Base-by-base conservation (phyloP, 2,797 vertebrate species). In the Lepus townsendii region DNA sequence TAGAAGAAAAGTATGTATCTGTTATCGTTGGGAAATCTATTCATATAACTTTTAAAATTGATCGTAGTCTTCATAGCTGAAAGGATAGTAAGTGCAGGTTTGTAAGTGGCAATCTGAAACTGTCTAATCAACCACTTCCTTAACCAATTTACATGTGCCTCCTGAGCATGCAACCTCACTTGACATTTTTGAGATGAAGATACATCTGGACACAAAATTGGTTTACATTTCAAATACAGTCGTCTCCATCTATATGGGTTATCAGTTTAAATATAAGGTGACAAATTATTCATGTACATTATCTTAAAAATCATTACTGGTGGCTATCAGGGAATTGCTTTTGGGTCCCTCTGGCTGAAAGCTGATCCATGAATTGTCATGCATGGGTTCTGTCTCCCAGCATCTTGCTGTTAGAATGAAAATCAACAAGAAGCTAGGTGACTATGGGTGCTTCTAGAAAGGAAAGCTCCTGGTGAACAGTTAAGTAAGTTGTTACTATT, bases 81-180 rank as follows among this genome's bases (percentile, higher is more conserved):
- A 90, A 65, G 30, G 26, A 17, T n/a, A 79, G 65, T 84, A 72
- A 85, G 66, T 30, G 13, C 63, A 26, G 87, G 60, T 91, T 66
- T 78, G 13, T 63, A 71, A 68, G 63, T 26, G 76, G 20, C 72
- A 84, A 42, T 79, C 94, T 96, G 92, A 93, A 97, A 96, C 95
- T 92, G 96, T 95, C 95, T 97, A 95, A 97, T 94, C 95, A 93
- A 57, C 83, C 32, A 16, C 60, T 95, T 76, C 9, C 82, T 62
- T 82, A 71, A 78, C 65, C 91, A 90, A 83, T 96, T 96, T 95
- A 60, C 90, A 96, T 94, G 88, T 96, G 92, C 32, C 32, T 85
- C 57, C 12, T 54, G 38, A 97, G 92, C 93, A 91, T 95, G 93
- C 92, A 91, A 80, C 92, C 63, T 96, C 86, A 87, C 71, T 83